Conservation (phyloP, 2,888 invertebrate species). For the Andricus quercusramuli region DNA sequence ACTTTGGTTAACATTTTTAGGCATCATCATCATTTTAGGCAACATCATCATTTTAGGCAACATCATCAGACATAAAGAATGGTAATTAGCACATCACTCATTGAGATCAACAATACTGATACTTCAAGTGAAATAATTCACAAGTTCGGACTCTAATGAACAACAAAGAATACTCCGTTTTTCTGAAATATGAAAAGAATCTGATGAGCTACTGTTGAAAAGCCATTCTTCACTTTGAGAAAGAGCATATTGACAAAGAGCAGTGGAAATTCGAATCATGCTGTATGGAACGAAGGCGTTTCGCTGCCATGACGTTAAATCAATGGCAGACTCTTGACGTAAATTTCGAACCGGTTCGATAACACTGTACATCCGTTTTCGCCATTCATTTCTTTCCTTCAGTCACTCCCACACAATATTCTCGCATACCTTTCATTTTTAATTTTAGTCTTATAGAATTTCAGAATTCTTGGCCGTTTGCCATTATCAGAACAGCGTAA, state of each 20-base stretch:
- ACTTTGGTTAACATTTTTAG: no score
- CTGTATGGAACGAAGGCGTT: background rate
- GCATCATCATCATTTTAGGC: no score
- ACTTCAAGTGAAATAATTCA: no score
- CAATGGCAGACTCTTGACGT: background rate
- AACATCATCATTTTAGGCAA: no score
- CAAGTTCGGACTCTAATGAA: no score
- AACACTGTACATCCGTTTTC: constrained; percentile 1
- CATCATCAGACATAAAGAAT: no score
- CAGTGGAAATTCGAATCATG: constrained; percentile 2
- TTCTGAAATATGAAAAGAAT: background rate
- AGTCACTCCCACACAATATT: constrained; percentile 19
- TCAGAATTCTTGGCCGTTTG: constrained; percentile 40
- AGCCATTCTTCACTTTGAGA: background rate
- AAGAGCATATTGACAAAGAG: background rate
- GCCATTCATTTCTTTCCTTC: constrained; percentile 3
- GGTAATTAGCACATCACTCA: no score
- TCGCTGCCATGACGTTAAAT: constrained; percentile 24
- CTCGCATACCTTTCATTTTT: constrained; percentile 35
- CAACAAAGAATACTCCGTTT: background rate
- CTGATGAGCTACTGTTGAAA: background rate
- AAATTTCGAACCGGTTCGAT: constrained; percentile 7
- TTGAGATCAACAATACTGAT: no score
- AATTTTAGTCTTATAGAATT: constrained; percentile 25
- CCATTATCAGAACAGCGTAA: constrained; percentile 38